Evolutionary conservation across 1,140 invertebrate genomes (phyloP), one percentile per base, ranked within the genome.

Genomic region (Bombus terrestris): DNA sequence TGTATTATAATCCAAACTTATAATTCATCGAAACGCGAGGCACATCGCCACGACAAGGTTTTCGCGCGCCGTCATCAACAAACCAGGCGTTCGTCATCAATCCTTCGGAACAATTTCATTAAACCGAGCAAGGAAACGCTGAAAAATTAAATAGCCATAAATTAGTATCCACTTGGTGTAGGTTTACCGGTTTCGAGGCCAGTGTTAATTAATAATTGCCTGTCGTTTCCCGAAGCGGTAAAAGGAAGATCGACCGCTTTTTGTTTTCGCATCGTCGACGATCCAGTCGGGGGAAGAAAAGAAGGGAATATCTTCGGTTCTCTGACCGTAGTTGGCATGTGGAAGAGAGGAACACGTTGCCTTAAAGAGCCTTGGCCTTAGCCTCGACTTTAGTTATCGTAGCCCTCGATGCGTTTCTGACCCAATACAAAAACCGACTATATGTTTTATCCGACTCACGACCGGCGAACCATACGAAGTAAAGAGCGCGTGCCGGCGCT

Each of bases 311-410:
- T 53, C 69, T 41, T 62, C 57, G 64, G 47, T 76, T 86, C 43
- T 66, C 81, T 76, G 71, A 87, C 72, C 72, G 57, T 75, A 80
- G 53, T 88, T 73, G 79, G 86, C 57, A 78, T 68, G 74, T 59
- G 66, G 43, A 57, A 72, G 22, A 66, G 35, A 79, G 18, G 25
- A 66, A 83, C 66, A 41, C 6, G 22, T 59, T 83, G 76, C 77
- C 85, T 84, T 89, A 90, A 90, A 81, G 72, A 86, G 77, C 88
- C 88, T 89, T 83, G 87, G 84, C 88, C 87, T 90, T 89, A 86
- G 88, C 88, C 76, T 83, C 53, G 32, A n/a, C 78, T 75, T 81
- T 75, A 81, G 73, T 69, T 86, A 89, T 89, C 75, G 39, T 59
- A 35, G 86, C 35, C 73, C 43, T 64, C 74, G 8, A 5, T 57